Percentiles rank a stretch among this genome's conserved stretches.
Conservation (phyloP, 2,113 vertebrate genomes). For the Myiagra hebetior region DNA sequence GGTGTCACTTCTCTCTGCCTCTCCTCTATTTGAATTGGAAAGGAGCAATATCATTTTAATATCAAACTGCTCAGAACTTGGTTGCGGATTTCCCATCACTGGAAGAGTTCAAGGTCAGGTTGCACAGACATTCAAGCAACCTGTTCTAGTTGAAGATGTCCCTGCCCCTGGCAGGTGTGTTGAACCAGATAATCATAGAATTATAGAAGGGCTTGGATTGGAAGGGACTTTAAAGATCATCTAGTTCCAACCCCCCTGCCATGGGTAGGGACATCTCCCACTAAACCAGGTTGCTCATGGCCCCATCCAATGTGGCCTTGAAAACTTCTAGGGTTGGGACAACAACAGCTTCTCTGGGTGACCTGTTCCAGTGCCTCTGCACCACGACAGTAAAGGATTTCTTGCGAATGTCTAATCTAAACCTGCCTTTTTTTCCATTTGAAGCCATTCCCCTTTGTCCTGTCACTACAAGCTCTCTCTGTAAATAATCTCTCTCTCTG, state of each 20-base stretch:
- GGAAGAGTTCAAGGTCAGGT: not conserved
- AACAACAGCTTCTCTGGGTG: not conserved
- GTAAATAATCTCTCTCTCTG: not conserved
- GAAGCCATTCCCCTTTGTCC: not conserved
- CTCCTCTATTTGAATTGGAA: not conserved
- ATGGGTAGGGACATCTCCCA: not conserved
- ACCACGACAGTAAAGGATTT: not conserved
- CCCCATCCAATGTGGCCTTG: not conserved
- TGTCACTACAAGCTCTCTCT: not conserved
- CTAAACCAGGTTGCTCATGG: not conserved
- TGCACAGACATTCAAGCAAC: not conserved
- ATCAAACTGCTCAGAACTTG: not conserved
- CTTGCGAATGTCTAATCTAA: not conserved
- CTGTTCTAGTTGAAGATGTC: not conserved
- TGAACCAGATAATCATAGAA: not conserved
- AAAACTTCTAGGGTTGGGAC: not conserved
- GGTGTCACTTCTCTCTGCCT: not conserved
- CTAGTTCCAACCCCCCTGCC: not conserved
- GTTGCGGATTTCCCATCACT: not conserved
- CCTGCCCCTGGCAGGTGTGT: not conserved
- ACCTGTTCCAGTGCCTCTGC: not conserved
- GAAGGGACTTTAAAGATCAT: too few relatives aligned
- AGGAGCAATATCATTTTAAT: not conserved
- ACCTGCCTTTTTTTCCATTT: not conserved
- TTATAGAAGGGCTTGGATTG: not conserved